Percentiles rank a stretch among this genome's conserved stretches.
These are phyloP conservation scores for Agrotis clavis DNA, from an alignment of 2,888 invertebrate species.

Conservation along the genomic window DNA sequence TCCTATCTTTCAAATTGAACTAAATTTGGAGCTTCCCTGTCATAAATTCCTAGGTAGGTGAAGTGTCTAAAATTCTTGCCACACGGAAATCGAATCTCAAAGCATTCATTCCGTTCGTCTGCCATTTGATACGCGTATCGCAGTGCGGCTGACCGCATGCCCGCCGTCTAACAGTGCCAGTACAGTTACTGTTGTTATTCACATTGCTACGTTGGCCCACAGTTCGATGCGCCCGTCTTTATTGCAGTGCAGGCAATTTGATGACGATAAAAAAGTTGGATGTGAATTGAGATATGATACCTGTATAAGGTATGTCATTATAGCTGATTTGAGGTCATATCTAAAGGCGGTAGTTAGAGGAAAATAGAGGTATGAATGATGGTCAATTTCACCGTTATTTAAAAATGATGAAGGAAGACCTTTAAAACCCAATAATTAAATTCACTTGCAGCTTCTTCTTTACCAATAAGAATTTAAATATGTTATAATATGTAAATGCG, in stretches of 20 bases:
- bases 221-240: constrained; percentile 52
- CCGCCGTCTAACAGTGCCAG: constrained; percentile 57
- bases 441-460: not conserved
- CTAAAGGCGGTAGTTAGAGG: not conserved
- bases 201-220: constrained; percentile 29
- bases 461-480: too few species aligned
- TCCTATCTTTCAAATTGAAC: not conserved
- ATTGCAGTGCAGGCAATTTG: constrained; percentile 43
- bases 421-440: not conserved
- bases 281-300: not conserved
- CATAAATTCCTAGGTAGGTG: not conserved
- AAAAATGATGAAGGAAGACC: not conserved
- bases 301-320: constrained; percentile 1
- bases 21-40: not conserved
- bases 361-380: not conserved
- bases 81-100: constrained; percentile 35
- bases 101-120: constrained; percentile 12
- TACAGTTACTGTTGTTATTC: constrained; percentile 57
- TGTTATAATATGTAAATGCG: too few species aligned
- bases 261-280: constrained; percentile 2
- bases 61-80: not conserved
- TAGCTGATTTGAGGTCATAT: not conserved
- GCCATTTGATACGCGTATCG: constrained; percentile 52
- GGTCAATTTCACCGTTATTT: too few species aligned
- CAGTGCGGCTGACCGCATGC: constrained; percentile 55